Conservation (phyloP, 2,113 vertebrate species). For the Alces alces region DNA sequence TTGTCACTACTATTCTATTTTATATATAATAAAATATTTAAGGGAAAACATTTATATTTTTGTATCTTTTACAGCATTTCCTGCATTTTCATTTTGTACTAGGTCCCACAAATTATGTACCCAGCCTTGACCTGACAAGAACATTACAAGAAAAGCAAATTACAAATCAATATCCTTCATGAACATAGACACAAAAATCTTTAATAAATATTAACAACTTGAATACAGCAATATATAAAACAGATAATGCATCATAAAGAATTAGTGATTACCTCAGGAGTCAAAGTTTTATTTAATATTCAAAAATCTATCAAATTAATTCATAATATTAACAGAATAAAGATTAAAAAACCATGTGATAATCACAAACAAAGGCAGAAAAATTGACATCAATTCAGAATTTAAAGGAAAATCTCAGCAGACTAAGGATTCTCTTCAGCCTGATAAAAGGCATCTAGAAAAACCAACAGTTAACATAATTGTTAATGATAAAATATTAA, state of each 20-base stretch:
- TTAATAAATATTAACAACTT: background rate
- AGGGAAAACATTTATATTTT: background rate
- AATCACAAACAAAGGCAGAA: background rate
- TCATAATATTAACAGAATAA: background rate
- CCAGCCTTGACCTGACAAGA: background rate
- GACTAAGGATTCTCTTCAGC: background rate
- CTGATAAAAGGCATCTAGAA: background rate
- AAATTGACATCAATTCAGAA: background rate
- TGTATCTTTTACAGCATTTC: background rate
- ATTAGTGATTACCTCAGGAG: background rate
- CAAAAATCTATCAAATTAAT: background rate
- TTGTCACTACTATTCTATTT: background rate
- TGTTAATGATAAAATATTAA: background rate
- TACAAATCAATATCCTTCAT: background rate
- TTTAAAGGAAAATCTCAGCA: background rate
- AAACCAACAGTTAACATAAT: background rate
- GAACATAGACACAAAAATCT: background rate
- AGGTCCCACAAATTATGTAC: background rate
- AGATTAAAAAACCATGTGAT: background rate
- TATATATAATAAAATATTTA: background rate
- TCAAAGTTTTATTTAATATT: background rate
- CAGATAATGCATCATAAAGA: background rate
- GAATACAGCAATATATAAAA: background rate
- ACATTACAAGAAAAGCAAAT: background rate
- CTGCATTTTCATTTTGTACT: background rate